These are phyloP conservation scores for Andrena trimmerana DNA, from an alignment of 2,888 invertebrate genomes.

Conservation along the genomic window DNA sequence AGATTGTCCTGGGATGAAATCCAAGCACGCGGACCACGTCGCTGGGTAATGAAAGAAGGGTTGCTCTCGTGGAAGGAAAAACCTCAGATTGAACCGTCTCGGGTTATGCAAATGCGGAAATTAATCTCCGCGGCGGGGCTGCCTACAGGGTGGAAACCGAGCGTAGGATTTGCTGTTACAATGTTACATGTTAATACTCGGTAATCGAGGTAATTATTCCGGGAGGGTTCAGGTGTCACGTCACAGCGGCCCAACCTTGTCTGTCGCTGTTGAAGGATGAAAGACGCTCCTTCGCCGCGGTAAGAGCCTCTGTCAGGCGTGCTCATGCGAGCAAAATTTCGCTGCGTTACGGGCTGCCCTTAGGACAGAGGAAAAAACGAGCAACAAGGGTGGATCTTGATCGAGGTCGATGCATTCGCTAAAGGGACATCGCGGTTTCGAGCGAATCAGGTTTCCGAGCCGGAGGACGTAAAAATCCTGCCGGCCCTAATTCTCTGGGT, in stretches of 20 bases:
- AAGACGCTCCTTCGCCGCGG: neutral
- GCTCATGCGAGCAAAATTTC: conserved; percentile 70
- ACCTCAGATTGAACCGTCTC: conserved; percentile 25
- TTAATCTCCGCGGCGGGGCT: conserved; percentile 19
- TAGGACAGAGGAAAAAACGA: conserved; percentile 42
- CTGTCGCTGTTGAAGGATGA: conserved; percentile 45
- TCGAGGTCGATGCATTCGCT: conserved; percentile 56
- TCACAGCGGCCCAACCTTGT: conserved; percentile 42
- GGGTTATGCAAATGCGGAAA: conserved; percentile 44
- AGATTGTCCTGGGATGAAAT: conserved; percentile 48
- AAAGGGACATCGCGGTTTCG: neutral
- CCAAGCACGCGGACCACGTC: conserved; percentile 25
- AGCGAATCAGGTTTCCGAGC: neutral
- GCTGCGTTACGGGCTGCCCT: conserved; percentile 38
- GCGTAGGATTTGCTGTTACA: conserved; percentile 40
- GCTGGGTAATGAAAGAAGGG: conserved; percentile 6
- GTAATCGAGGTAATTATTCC: conserved; percentile 66
- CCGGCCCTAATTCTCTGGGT: conserved; percentile 8
- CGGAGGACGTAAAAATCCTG: neutral
- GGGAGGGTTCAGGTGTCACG: conserved; percentile 46
- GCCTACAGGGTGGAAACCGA: conserved; percentile 7
- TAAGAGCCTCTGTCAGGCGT: conserved; percentile 53
- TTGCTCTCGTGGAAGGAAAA: neutral
- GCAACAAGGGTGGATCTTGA: conserved; percentile 20
- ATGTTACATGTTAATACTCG: conserved; percentile 52